phyloP scores from a whole-genome alignment of 1,140 invertebrate genomes.

The Coelopa frigida region DNA sequence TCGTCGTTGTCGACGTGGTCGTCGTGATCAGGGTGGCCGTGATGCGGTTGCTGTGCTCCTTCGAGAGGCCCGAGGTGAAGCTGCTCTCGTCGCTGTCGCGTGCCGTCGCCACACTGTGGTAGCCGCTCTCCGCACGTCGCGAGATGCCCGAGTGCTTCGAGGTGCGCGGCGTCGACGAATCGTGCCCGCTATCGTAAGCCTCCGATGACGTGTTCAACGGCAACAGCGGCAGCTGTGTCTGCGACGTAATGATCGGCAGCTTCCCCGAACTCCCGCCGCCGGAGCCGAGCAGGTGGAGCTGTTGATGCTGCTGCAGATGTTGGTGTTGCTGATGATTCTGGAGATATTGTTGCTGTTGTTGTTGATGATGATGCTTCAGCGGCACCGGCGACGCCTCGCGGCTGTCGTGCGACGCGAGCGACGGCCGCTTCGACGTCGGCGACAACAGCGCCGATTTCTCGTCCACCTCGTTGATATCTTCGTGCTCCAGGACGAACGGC shows the following conservation, averaged over 20 bases:
- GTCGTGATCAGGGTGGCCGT: too few relatives aligned
- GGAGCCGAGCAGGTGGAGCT: constrained; percentile 23
- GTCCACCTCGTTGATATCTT: constrained; percentile 39
- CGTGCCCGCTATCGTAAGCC: constrained; percentile 73
- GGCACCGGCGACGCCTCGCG: constrained; percentile 18
- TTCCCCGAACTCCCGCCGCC: too few relatives aligned
- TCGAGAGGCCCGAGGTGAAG: constrained; percentile 67
- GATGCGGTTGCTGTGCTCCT: constrained; percentile 56
- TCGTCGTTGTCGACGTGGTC: too few relatives aligned
- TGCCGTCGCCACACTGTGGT: constrained; percentile 70
- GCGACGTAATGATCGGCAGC: constrained; percentile 48
- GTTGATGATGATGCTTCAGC: constrained; percentile 45
- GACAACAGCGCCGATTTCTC: constrained; percentile 51
- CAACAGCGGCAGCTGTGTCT: constrained; percentile 44
- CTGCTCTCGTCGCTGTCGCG: constrained; percentile 79
- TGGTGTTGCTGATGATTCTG: constrained; percentile 10
- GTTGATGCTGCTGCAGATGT: not conserved
- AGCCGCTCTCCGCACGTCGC: constrained; percentile 73
- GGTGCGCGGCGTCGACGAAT: constrained; percentile 67
- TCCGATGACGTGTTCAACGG: constrained; percentile 43
- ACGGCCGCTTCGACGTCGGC: constrained; percentile 48
- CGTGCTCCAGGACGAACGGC: constrained; percentile 28
- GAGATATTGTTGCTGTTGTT: not conserved
- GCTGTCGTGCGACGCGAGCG: constrained; percentile 58
- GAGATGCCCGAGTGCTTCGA: constrained; percentile 69